A percentile compares a stretch with the other conserved stretches of the same genome.
These are phyloP conservation scores for Ginglymostoma cirratum DNA, from an alignment of 2,113 vertebrate genomes.

Conservation along the genomic window DNA sequence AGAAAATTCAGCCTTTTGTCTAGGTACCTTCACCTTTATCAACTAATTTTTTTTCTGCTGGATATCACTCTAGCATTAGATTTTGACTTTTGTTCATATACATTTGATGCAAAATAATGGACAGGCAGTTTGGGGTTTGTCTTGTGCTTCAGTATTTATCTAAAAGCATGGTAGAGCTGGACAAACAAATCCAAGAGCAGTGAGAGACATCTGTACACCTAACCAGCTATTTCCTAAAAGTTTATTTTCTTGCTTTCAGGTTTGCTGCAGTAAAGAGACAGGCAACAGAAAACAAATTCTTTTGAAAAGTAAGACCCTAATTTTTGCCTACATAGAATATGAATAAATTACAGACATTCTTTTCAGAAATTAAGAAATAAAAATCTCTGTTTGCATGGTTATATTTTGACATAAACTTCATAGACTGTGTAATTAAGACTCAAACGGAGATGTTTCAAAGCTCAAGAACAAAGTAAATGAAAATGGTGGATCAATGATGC, in stretches of 20 bases:
- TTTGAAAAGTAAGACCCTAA: neutral
- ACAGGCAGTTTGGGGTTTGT: neutral
- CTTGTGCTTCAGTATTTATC: neutral
- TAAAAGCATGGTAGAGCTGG: neutral
- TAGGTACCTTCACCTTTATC: neutral
- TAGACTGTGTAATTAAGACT: neutral
- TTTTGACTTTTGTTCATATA: neutral
- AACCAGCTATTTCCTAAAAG: neutral
- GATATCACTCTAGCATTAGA: neutral
- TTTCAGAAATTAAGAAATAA: neutral
- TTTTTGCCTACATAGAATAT: neutral
- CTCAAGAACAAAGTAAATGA: neutral
- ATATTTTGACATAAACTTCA: neutral
- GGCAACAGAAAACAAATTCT: neutral
- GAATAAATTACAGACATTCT: neutral
- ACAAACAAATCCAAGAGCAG: neutral
- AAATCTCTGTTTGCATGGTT: neutral
- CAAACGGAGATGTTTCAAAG: neutral
- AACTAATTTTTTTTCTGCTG: neutral
- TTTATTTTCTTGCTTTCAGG: neutral
- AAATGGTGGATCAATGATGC: neutral
- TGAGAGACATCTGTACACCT: neutral
- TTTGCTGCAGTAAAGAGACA: neutral
- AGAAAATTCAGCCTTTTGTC: neutral
- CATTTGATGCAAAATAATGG: neutral